A percentile compares a stretch with the other conserved stretches of the same genome.
Evolutionary conservation across 1,140 invertebrate genomes (phyloP).

Genomic region (Aphelinus certus): DNA sequence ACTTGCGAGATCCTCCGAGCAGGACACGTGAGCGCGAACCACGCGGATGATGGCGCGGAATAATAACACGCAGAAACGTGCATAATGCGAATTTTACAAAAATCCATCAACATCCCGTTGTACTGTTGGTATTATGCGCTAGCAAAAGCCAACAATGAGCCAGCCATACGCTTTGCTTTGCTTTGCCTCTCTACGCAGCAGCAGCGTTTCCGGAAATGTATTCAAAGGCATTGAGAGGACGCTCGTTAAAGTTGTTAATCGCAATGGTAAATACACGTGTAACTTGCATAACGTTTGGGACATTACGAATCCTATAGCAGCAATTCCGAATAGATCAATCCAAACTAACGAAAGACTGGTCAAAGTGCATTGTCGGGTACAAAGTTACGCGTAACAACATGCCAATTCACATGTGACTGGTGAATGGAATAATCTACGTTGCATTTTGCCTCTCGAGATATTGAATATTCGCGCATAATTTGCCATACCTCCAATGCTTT

Average conservation of each 20-base stretch:
- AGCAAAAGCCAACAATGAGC: not conserved
- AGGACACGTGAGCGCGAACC: not conserved
- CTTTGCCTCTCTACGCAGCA: too few relatives aligned
- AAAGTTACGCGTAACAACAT: too few relatives aligned
- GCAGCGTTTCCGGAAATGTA: slow-evolving; percentile 1
- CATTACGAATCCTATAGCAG: too few relatives aligned
- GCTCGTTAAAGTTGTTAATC: slow-evolving; percentile 19
- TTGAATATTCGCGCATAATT: too few relatives aligned
- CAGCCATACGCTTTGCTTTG: not conserved
- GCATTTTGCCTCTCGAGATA: too few relatives aligned
- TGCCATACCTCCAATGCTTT: too few relatives aligned
- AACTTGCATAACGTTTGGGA: not conserved
- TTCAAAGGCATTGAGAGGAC: not conserved
- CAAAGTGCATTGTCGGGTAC: too few relatives aligned
- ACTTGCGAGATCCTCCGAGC: not conserved
- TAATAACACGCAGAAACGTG: not conserved
- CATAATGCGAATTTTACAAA: not conserved
- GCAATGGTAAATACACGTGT: not conserved
- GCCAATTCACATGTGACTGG: too few relatives aligned
- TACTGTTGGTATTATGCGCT: too few relatives aligned
- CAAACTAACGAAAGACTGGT: too few relatives aligned
- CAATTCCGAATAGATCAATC: too few relatives aligned
- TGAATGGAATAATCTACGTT: too few relatives aligned
- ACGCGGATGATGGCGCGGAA: not conserved
- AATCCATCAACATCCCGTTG: not conserved